phyloP scores from a whole-genome alignment of 2,113 vertebrate genomes.

The Antennarius striatus region DNA sequence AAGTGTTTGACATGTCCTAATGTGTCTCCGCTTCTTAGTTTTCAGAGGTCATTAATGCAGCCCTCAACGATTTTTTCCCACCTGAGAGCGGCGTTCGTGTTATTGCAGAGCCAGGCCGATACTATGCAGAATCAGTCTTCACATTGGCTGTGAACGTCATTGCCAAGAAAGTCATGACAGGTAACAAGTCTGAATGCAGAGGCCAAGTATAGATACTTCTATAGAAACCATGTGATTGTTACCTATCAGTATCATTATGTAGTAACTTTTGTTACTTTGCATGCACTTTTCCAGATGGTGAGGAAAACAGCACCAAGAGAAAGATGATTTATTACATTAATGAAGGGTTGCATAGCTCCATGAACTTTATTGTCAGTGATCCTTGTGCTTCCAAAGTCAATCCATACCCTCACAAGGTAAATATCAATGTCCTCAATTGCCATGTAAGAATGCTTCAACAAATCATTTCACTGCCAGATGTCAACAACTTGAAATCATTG shows the following conservation, averaged over 20 bases:
- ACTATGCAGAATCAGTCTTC: slow-evolving; percentile 89
- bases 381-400: neutral
- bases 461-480: too few species aligned
- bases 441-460: too few species aligned
- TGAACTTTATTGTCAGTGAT: slow-evolving; percentile 2
- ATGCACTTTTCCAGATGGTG: neutral
- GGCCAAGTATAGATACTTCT: slow-evolving; percentile 5
- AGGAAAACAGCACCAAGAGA: slow-evolving; percentile 21
- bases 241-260: too few species aligned
- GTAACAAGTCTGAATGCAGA: slow-evolving; percentile 64
- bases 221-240: too few species aligned
- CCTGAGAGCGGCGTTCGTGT: slow-evolving; percentile 81
- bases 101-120: slow-evolving; percentile 87
- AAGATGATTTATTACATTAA: slow-evolving; percentile 42
- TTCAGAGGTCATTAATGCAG: slow-evolving; percentile 84
- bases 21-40: slow-evolving; percentile 69
- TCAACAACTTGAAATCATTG: too few species aligned
- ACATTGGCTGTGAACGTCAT: slow-evolving; percentile 89
- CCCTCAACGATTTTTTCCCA: slow-evolving; percentile 89
- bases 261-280: too few species aligned
- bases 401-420: slow-evolving; percentile 30
- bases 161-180: slow-evolving; percentile 84
- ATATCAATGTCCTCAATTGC: neutral
- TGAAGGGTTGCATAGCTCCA: slow-evolving; percentile 38
- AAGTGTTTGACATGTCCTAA: too few species aligned